Conservation (phyloP, 92 coral and sea anemone genomes). For the Chrysogorgia sp. region DNA sequence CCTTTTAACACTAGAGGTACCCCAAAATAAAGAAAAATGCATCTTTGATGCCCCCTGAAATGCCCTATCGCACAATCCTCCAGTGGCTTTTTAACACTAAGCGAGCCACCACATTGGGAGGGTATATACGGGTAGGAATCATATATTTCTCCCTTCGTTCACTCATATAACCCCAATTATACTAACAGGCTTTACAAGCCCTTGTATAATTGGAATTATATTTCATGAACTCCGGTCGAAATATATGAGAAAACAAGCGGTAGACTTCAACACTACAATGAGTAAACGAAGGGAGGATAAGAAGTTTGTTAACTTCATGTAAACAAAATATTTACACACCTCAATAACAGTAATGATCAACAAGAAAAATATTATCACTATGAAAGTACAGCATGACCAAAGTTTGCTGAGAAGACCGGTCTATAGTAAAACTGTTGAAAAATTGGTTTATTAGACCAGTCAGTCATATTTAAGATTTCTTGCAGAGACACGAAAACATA, state of each 20-base stretch:
- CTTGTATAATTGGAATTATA: slow-evolving; percentile 58
- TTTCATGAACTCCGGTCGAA: slow-evolving; percentile 52
- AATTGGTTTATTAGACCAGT: slow-evolving; percentile 43
- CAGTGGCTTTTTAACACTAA: slow-evolving; percentile 9
- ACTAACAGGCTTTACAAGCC: slow-evolving; percentile 48
- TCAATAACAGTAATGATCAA: too few relatives aligned
- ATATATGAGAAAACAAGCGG: slow-evolving; percentile 39
- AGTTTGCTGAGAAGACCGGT: too few relatives aligned
- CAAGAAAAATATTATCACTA: too few relatives aligned
- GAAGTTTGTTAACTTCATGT: slow-evolving; percentile 40
- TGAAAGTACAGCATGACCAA: slow-evolving; percentile 8
- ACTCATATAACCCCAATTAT: slow-evolving; percentile 56
- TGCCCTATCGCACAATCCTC: not conserved
- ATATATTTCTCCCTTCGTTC: slow-evolving; percentile 50
- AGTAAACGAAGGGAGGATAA: too few relatives aligned
- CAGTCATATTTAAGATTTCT: slow-evolving; percentile 51
- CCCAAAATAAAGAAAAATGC: not conserved
- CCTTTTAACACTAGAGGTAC: slow-evolving; percentile 28
- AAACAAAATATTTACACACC: not conserved
- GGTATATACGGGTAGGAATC: slow-evolving; percentile 21
- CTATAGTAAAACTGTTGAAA: too few relatives aligned
- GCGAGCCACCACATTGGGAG: not conserved
- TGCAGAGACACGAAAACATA: slow-evolving; percentile 45
- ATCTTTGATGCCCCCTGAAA: not conserved
- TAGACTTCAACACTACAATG: too few relatives aligned